Percentiles rank a stretch among this genome's conserved stretches.
These are phyloP conservation scores for Aporophyla lueneburgensis DNA, from an alignment of 2,888 invertebrate genomes.

Conservation along the genomic window DNA sequence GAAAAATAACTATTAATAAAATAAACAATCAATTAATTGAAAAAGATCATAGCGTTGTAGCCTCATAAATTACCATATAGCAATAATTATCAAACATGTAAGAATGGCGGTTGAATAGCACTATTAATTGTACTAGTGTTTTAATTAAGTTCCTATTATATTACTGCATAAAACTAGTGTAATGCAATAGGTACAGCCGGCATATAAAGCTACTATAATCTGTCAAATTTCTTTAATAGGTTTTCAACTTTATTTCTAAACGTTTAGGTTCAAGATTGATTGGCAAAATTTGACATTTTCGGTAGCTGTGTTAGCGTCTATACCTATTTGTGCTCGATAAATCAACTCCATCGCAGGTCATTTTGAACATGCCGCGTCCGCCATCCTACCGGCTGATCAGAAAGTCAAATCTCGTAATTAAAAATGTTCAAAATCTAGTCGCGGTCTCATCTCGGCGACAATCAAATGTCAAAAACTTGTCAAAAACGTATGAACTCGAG, in stretches of 20 bases:
- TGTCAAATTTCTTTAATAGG: no score
- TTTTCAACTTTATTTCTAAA: no score
- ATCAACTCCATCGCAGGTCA: background rate
- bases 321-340: background rate
- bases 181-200: no score
- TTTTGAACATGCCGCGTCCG: background rate
- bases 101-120: conserved; percentile 22
- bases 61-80: conserved; percentile 14
- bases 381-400: background rate
- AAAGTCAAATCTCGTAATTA: no score
- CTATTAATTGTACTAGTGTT: conserved; percentile 4
- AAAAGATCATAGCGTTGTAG: conserved; percentile 10
- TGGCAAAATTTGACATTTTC: no score
- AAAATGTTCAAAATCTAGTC: no score
- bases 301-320: no score
- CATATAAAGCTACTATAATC: no score
- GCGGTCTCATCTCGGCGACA: no score
- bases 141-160: conserved; percentile 3
- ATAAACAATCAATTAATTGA: background rate
- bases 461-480: no score
- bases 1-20: conserved; percentile 3
- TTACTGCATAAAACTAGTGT: background rate
- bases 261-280: no score
- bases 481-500: no score
- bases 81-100: conserved; percentile 10